Conservation (phyloP, 2,797 vertebrate species). For the Fringilla coelebs region DNA sequence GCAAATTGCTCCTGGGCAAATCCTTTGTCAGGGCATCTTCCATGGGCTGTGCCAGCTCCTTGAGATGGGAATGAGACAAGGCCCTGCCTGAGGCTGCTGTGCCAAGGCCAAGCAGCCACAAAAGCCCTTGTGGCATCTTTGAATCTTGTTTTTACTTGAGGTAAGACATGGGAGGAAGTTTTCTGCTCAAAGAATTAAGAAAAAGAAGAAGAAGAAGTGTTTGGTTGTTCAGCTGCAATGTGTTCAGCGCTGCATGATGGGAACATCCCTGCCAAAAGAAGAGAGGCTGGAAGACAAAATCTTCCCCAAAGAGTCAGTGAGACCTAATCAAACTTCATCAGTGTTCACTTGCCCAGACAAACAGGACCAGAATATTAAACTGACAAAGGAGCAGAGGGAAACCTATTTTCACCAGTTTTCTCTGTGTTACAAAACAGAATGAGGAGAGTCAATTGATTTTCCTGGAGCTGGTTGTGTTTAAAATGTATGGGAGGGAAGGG, state of each 20-base stretch:
- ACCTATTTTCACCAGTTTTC: background rate
- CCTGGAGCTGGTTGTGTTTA: background rate
- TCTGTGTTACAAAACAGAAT: background rate
- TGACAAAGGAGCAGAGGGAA: background rate
- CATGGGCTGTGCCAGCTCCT: background rate
- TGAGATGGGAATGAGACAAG: fast-evolving
- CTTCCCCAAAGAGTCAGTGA: slow-evolving; percentile 7
- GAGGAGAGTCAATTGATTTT: background rate
- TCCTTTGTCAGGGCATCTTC: background rate
- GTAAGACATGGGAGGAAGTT: background rate
- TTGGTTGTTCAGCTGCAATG: background rate
- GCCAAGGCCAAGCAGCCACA: background rate
- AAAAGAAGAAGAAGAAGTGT: too few relatives aligned
- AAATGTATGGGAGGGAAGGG: background rate
- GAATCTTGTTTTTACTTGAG: background rate
- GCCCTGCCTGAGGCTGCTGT: background rate
- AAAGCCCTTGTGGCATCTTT: background rate
- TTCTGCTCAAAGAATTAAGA: background rate
- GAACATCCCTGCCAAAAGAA: background rate
- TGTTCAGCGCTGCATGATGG: background rate
- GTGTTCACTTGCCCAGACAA: background rate
- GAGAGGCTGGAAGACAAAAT: background rate
- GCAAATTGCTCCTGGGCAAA: background rate
- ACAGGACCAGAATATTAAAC: slow-evolving; percentile 24
- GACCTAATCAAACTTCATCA: slow-evolving; percentile 19